Percentiles rank a stretch among this genome's conserved stretches.
phyloP scores from a whole-genome alignment of 2,888 invertebrate species.

The Amiota minor region DNA sequence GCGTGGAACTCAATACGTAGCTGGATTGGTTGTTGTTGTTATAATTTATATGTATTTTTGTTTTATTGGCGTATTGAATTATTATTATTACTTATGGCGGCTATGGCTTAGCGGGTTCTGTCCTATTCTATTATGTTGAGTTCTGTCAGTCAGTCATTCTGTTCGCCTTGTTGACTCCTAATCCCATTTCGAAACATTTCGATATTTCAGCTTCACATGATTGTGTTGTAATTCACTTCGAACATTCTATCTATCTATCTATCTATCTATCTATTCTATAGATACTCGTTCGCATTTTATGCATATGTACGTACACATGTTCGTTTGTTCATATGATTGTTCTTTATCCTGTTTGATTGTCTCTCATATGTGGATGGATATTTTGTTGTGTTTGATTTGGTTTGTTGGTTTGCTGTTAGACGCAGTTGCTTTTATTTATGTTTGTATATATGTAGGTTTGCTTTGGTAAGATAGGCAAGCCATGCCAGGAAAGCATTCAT shows the following conservation, averaged over 20 bases:
- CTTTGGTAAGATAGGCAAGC: background rate
- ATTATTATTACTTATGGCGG: constrained; percentile 35
- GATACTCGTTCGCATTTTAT: too few species aligned
- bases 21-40: constrained; percentile 23
- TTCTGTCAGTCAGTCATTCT: background rate
- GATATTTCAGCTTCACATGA: constrained; percentile 19
- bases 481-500: too few species aligned
- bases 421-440: background rate
- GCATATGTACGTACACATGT: too few species aligned
- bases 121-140: background rate
- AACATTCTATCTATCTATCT: too few species aligned
- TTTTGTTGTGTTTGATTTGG: background rate
- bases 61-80: constrained; percentile 30
- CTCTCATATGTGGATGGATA: background rate
- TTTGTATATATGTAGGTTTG: background rate
- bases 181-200: constrained; percentile 6
- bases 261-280: too few species aligned
- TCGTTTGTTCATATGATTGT: too few species aligned
- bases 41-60: constrained; percentile 34
- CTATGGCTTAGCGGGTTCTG: constrained; percentile 3
- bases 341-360: background rate
- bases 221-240: constrained; percentile 18
- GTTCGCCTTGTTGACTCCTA: background rate
- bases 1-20: too few species aligned
- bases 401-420: background rate